These are phyloP conservation scores for Bradypus variegatus DNA, from an alignment of 2,797 vertebrate genomes.

Conservation along the genomic window DNA sequence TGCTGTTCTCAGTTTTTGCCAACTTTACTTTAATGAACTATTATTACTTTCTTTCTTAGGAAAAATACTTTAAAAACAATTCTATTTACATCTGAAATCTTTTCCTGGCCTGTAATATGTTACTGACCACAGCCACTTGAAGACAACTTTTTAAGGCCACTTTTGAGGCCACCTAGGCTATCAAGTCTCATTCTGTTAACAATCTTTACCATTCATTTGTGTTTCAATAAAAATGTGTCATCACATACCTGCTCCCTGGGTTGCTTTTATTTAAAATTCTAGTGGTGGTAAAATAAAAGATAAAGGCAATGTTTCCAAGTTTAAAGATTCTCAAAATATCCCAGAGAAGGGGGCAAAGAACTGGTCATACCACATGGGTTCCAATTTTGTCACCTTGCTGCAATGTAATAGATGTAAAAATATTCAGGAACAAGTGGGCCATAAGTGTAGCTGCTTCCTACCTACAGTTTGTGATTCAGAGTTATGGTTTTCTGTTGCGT, in stretches of 20 bases:
- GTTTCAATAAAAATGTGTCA: background rate
- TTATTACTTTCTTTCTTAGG: constrained; percentile 23
- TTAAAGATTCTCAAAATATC: background rate
- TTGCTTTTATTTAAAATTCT: background rate
- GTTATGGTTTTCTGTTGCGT: background rate
- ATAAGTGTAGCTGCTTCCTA: background rate
- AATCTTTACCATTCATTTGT: background rate
- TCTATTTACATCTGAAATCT: background rate
- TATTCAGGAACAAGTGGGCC: background rate
- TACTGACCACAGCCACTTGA: background rate
- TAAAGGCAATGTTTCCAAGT: background rate
- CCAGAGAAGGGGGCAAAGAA: background rate
- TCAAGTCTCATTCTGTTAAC: background rate
- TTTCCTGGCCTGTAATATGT: background rate
- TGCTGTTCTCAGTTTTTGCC: constrained; percentile 14
- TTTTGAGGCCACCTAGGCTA: background rate
- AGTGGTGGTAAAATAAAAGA: background rate
- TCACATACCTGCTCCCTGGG: background rate
- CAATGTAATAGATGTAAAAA: background rate
- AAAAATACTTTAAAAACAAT: background rate
- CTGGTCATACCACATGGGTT: background rate
- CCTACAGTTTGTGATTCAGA: background rate
- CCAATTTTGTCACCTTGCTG: background rate
- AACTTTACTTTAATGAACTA: constrained; percentile 25
- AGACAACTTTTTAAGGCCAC: background rate